These are phyloP conservation scores for Boleophthalmus pectinirostris DNA, from an alignment of 2,113 vertebrate species.

Conservation along the genomic window DNA sequence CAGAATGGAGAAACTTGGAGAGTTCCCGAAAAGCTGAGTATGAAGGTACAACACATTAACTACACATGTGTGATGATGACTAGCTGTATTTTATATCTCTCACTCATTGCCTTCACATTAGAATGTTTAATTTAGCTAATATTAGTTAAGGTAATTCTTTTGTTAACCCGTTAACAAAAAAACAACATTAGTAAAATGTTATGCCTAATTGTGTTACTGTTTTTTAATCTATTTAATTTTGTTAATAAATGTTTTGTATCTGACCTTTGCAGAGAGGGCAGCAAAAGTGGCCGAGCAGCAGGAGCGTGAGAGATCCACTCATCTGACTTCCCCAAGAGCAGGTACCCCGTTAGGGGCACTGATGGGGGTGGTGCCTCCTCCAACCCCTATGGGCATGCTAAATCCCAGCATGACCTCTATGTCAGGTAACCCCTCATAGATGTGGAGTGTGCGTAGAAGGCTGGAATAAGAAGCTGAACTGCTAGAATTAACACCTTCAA, in stretches of 20 bases:
- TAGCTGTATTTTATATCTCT: background rate
- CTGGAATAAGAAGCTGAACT: conserved; percentile 75
- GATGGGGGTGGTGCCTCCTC: conserved; percentile 96
- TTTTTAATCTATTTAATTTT: background rate
- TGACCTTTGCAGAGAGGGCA: conserved; percentile 89
- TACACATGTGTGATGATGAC: background rate
- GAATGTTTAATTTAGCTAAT: background rate
- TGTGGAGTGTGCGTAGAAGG: conserved; percentile 50
- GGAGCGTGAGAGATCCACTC: conserved; percentile 94
- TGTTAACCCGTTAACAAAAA: background rate
- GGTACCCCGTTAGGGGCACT: conserved; percentile 97
- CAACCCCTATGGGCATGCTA: conserved; percentile 98
- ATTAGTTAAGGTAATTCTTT: background rate
- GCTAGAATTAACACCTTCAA: conserved; percentile 43
- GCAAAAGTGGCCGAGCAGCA: conserved; percentile 99
- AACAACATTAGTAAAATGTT: background rate
- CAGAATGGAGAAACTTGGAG: conserved; percentile 98
- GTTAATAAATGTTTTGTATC: background rate
- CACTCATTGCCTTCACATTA: background rate
- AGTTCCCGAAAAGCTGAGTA: conserved; percentile 95
- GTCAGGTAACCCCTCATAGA: conserved; percentile 91
- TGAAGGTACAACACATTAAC: conserved; percentile 84
- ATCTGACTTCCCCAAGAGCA: conserved; percentile 93
- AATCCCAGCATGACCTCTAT: conserved; percentile 96
- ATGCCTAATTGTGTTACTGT: background rate